Evolutionary conservation across 2,113 vertebrate species (phyloP), one percentile per base, ranked within the genome.

Genomic region (Clarias gariepinus): DNA sequence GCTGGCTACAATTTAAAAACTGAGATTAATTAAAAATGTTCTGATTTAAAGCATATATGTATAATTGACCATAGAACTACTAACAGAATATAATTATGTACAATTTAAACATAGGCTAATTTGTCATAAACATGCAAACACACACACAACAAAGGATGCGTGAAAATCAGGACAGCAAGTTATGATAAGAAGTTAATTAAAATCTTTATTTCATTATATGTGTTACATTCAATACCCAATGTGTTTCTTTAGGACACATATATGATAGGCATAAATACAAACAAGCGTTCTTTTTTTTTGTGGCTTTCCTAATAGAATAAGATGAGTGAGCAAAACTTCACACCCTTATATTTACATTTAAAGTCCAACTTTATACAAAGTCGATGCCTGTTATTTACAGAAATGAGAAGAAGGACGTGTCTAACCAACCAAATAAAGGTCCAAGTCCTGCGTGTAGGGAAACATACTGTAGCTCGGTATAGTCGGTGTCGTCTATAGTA

Each of bases 151-250:
- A 23, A 19, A 73, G 3, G 36, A 47, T 47, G 30, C 60, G 68
- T 74, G 84, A 61, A 58, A 33, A 53, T 36, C 69, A 21, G 25
- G 28, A 77, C 52, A 84, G 11, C 76, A 36, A 60, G 52, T 36
- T 92, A 95, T 95, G 94, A 95, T 96, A 97, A 97, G 95, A 97
- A 96, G 93, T 91, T 94, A 93, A 95, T 96, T 96, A 95, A 97
- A 90, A 96, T 95, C 97, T 90, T 97, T 97, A 97, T 96, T 90
- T 96, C 91, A 95, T 95, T 96, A 96, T 93, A 91, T 94, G 95
- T 96, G 95, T 96, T 97, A 97, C 96, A 97, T 97, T 97, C 96
- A 96, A 87, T 96, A 96, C 95, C 91, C 95, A 94, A 95, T 94
- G 94, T 93, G 94, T 94, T 96, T 96, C 92, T 95, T 94, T 93